Evolutionary conservation across 2,797 vertebrate genomes (phyloP).

Genomic region (Myoxocephalus aenaeus): DNA sequence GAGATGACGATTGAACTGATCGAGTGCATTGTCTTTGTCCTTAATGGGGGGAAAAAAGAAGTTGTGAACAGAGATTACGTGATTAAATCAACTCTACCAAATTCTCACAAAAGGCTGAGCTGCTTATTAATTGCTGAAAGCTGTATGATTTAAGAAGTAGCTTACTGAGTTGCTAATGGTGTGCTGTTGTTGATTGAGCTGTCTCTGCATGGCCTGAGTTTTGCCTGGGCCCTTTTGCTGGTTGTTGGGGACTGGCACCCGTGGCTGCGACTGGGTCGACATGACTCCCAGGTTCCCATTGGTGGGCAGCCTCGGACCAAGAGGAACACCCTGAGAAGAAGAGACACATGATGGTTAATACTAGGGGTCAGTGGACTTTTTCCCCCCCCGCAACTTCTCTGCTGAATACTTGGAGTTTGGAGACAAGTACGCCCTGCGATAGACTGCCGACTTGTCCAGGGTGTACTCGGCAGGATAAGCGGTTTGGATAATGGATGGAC

Average conservation of each 20-base stretch:
- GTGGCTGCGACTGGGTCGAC: conserved; percentile 87
- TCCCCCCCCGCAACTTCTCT: background rate
- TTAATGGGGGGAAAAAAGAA: conserved; percentile 67
- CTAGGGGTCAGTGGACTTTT: conserved; percentile 10
- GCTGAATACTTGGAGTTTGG: background rate
- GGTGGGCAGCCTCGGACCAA: conserved; percentile 86
- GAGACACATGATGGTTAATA: conserved; percentile 24
- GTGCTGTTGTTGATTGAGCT: conserved; percentile 88
- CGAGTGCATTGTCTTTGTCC: conserved; percentile 92
- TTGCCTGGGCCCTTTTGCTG: conserved; percentile 90
- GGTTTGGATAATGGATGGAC: too few species aligned
- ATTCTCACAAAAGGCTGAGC: background rate
- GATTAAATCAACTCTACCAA: background rate
- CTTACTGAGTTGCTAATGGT: conserved; percentile 87
- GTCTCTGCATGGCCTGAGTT: conserved; percentile 87
- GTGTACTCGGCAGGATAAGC: too few species aligned
- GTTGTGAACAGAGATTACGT: background rate
- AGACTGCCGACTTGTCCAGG: too few species aligned
- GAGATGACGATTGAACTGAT: conserved; percentile 93
- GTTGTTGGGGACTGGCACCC: conserved; percentile 66
- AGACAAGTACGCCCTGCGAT: background rate
- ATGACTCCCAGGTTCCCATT: conserved; percentile 87
- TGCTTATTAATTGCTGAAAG: background rate
- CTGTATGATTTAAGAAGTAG: background rate
- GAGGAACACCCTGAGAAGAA: conserved; percentile 64